Conservation (phyloP, 2,113 vertebrate genomes). For the Aleadryas rufinucha region DNA sequence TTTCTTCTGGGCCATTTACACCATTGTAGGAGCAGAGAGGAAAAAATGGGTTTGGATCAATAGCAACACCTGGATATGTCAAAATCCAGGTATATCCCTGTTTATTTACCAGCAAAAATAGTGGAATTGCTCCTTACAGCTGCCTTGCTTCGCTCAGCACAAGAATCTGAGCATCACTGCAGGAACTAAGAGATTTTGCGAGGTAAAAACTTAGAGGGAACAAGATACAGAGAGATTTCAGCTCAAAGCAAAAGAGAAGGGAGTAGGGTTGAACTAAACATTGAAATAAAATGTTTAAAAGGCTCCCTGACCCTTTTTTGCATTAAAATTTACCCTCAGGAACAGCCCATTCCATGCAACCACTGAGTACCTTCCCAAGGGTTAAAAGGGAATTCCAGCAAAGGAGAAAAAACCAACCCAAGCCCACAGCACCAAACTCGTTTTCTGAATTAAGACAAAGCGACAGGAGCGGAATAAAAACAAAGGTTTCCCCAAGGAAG, state of each 20-base stretch:
- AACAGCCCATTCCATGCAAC: not conserved
- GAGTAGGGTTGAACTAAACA: not conserved
- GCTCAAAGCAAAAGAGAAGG: not conserved
- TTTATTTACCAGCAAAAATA: not conserved
- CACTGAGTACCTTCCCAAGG: not conserved
- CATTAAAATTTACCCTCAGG: not conserved
- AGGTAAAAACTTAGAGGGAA: not conserved
- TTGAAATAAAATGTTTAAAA: not conserved
- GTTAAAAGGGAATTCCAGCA: not conserved
- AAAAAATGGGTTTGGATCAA: not conserved
- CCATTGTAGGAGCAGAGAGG: not conserved
- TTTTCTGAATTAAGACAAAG: not conserved
- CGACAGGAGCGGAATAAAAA: not conserved
- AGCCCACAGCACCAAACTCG: not conserved
- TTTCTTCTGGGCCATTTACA: not conserved
- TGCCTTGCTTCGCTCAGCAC: not conserved
- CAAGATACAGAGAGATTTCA: not conserved
- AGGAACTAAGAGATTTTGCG: not conserved
- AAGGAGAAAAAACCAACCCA: not conserved
- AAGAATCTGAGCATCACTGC: not conserved
- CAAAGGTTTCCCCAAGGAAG: not conserved
- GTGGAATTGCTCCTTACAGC: not conserved
- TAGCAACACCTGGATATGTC: fast-evolving
- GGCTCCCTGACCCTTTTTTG: not conserved
- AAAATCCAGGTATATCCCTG: not conserved